Base-by-base conservation (phyloP, 2,888 invertebrate genomes). In the Cynaeus angustus region DNA sequence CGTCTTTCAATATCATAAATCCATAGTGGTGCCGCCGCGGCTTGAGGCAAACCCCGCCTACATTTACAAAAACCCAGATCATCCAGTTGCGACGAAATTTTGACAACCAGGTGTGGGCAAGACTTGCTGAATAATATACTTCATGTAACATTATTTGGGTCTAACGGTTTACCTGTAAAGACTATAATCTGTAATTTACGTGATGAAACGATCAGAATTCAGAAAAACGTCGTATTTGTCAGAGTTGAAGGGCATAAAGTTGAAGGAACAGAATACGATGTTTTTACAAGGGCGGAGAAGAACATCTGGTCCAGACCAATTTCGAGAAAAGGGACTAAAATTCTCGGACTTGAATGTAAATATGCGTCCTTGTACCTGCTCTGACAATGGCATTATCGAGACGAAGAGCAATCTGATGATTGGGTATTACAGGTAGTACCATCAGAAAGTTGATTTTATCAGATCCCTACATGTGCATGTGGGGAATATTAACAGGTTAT, bases 401-500 rank as follows among this genome's bases (percentile, higher is more conserved):
- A 59, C 43, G 43, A 48, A 61, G 50, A 16, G 46, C 46, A 61
- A 14, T 46, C 30, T 59, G 45, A 45, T 59, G 50, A 61, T 33
- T 50, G 59, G 26, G n/a, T 61, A 33, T 56, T 28, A 33, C 37
- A 50, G 61, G 61, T 61, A 61, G 48, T 50, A 61, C 61, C 33
- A 21, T 38, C 61, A 28, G 48, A 61, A 61, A 61, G 61, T 59
- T 59, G 65, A 69, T 69, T 59, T 65, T 65, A 65, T 65, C 65
- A 30, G 38, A 41, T 68, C n/a, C 9, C 30, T 52, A 56, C 64
- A 65, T 64, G 69, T 69, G 69, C 69, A 69, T 69, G 50, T 58
- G 64, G 58, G 69, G 50, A 65, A 50, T 69, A 69, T 68, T 68
- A 68, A 68, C 69, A 69, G 69, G 69, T 69, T 69, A 69, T 69